A percentile compares a stretch with the other conserved stretches of the same genome.
Conservation (phyloP, 2,113 vertebrate genomes). For the Platycercus adscitus region DNA sequence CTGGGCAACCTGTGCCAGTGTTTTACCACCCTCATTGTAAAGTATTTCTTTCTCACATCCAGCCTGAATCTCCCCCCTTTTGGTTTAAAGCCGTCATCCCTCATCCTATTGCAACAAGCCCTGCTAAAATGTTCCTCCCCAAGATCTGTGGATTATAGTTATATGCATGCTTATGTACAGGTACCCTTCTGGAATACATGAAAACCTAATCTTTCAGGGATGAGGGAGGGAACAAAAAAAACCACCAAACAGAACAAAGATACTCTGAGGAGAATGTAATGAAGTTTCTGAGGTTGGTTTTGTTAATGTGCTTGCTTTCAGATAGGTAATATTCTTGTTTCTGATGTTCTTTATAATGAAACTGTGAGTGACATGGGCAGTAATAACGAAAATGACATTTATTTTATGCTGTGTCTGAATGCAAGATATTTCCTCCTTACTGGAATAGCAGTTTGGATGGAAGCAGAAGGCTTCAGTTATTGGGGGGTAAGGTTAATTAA, state of each 20-base stretch:
- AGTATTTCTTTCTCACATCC: not conserved
- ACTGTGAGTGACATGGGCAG: not conserved
- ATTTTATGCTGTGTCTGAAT: not conserved
- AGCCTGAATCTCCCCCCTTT: not conserved
- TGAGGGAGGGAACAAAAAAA: not conserved
- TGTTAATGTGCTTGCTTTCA: not conserved
- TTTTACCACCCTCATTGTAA: not conserved
- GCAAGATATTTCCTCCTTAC: not conserved
- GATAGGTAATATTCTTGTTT: not conserved
- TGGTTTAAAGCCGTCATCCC: not conserved
- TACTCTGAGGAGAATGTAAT: not conserved
- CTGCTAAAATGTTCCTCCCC: not conserved
- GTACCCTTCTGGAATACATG: not conserved
- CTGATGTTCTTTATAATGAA: not conserved
- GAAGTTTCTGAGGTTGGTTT: not conserved
- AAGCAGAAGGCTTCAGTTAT: not conserved
- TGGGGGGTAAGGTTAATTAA: not conserved
- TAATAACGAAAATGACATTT: not conserved
- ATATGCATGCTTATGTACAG: not conserved
- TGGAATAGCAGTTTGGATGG: not conserved
- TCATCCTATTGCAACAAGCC: not conserved
- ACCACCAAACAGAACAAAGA: not conserved
- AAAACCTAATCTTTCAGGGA: not conserved
- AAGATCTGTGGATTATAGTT: not conserved
- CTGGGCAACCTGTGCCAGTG: not conserved